Conservation (phyloP, 2,888 invertebrate species). For the Aethes cnicana region DNA sequence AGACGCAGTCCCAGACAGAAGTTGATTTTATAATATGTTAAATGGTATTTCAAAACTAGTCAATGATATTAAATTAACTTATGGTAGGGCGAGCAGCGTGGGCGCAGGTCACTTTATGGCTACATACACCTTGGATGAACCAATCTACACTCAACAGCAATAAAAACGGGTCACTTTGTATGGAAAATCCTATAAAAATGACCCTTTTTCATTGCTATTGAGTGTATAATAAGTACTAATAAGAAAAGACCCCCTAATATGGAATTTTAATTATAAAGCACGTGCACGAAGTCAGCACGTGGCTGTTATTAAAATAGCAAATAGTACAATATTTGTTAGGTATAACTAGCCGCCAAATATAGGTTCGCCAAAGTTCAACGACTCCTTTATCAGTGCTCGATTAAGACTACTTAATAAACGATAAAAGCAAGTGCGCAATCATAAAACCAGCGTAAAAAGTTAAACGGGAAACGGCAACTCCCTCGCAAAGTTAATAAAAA, state of each 20-base stretch:
- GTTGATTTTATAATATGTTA: slow-evolving; percentile 15
- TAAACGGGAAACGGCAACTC: slow-evolving; percentile 58
- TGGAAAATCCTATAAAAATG: no score
- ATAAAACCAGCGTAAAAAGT: slow-evolving; percentile 61
- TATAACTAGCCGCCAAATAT: no score
- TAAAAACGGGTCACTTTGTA: no score
- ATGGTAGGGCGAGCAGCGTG: slow-evolving; percentile 19
- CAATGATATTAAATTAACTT: slow-evolving; percentile 26
- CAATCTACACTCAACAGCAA: no score
- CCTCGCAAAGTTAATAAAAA: slow-evolving; percentile 74
- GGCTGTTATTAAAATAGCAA: no score
- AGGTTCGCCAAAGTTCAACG: slow-evolving; percentile 13
- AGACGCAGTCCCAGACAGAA: no score
- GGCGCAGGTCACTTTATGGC: slow-evolving; percentile 18
- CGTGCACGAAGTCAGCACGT: no score
- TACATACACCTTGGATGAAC: slow-evolving; percentile 15
- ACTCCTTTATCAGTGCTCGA: slow-evolving; percentile 38
- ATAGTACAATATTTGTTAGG: no score
- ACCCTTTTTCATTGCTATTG: no score
- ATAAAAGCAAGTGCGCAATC: slow-evolving; percentile 62
- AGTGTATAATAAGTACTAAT: no score
- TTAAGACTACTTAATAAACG: slow-evolving; percentile 64
- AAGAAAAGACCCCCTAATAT: no score
- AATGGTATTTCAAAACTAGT: slow-evolving; percentile 20
- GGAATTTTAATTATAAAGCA: no score